phyloP scores from a whole-genome alignment of 2,113 vertebrate species.

The Balaeniceps rex region DNA sequence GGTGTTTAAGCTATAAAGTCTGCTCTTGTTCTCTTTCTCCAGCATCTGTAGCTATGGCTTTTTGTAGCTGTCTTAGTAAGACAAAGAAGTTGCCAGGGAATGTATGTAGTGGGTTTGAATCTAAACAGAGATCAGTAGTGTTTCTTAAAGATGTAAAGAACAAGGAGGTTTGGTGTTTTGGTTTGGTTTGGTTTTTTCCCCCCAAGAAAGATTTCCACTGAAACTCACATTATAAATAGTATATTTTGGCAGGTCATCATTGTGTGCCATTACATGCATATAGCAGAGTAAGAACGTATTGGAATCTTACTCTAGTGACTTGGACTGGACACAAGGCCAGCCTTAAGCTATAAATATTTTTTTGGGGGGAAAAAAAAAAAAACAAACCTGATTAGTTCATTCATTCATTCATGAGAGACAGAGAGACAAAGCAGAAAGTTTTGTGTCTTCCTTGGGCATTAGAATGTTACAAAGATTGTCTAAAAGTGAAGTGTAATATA shows the following conservation, averaged over 20 bases:
- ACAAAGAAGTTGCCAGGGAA: background rate
- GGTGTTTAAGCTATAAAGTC: background rate
- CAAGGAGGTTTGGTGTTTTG: background rate
- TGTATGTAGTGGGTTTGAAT: background rate
- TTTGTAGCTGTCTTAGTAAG: background rate
- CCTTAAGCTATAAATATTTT: background rate
- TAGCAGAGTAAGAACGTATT: background rate
- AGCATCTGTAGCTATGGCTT: background rate
- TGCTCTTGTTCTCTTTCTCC: background rate
- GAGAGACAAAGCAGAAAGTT: background rate
- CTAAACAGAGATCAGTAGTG: background rate
- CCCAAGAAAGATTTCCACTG: background rate
- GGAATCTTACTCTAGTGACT: background rate
- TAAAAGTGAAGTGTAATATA: background rate
- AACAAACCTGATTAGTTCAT: accelerated
- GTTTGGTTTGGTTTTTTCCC: background rate
- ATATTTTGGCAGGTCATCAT: background rate
- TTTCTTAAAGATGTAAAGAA: background rate
- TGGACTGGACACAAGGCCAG: background rate
- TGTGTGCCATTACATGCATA: background rate
- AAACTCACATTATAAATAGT: background rate
- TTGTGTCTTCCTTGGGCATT: background rate
- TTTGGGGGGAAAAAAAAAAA: background rate
- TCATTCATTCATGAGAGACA: background rate
- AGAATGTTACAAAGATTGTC: background rate